Base-by-base conservation (phyloP, 2,113 vertebrate genomes). In the Orientallactaga bullata region DNA sequence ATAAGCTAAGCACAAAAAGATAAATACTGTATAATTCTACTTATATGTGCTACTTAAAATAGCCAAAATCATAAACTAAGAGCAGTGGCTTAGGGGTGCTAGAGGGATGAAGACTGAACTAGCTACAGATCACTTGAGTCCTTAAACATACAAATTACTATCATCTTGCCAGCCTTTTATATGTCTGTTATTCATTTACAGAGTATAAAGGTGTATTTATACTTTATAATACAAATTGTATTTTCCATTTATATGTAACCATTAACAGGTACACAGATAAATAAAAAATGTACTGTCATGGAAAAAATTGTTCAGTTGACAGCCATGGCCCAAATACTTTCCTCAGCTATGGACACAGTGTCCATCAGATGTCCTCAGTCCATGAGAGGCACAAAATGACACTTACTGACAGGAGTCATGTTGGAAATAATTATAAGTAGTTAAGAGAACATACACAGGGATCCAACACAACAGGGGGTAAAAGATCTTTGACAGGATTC, bases 271-370 rank as follows among this genome's bases (percentile, higher is more conserved):
- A 32, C 17, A n/a, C 2, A 23, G 12, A 37, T 76, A 51, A 60
- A 77, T 32, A 77, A 51, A 71, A 81, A 71, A 81, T 35, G 39
- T 11, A 74, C 7, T 28, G 63, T 7, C 5, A 20, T 9, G 12
- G 24, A 55, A 35, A 10, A 37, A 73, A 28, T 4, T 12, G 12
- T 10, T 32, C 10, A 26, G 5, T 26, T 37, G n/a, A 47, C 15
- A 4, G 1, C n/a, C 21, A 6, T 2, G 0, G n/a, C 26, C 21
- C n/a, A 51, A 16, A 10, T 8, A 20, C 28, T 61, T 65, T 28
- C 39, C 39, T 18, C 23, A 7, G 26, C 55, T 16, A 63, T 30
- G 32, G 28, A 21, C n/a, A 17, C 32, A 18, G 2, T 32, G 21
- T 1, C 12, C 23, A 77, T 17, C 21, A 6, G 11, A 4, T 12